Percentiles rank a stretch among this genome's conserved stretches.
These are phyloP conservation scores for Chaetophractus vellerosus DNA, from an alignment of 2,797 vertebrate genomes.

Conservation along the genomic window DNA sequence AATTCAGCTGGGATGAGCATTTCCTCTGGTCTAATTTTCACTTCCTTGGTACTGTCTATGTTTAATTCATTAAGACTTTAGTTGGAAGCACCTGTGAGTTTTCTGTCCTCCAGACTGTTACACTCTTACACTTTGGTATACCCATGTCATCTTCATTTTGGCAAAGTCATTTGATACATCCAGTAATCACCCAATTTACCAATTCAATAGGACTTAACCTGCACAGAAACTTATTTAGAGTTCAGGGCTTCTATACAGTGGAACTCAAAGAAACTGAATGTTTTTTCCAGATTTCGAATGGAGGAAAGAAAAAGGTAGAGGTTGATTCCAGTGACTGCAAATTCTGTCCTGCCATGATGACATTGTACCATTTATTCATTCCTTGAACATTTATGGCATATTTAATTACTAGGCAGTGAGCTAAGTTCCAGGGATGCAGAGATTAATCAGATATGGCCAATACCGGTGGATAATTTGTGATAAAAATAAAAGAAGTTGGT, in stretches of 20 bases:
- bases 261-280: not conserved
- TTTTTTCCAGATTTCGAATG: constrained; percentile 37
- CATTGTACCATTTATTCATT: not conserved
- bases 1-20: constrained; percentile 1
- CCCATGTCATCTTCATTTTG: constrained; percentile 20
- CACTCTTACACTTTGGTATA: not conserved
- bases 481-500: not conserved
- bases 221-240: not conserved
- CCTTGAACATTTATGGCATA: not conserved
- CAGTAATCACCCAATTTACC: not conserved
- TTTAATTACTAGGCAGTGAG: constrained; percentile 10
- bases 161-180: not conserved
- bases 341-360: not conserved
- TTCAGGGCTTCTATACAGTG: not conserved
- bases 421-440: not conserved
- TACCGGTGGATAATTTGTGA: not conserved
- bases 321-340: not conserved
- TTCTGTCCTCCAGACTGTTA: not conserved
- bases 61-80: not conserved
- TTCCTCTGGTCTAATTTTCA: not conserved
- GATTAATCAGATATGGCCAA: not conserved
- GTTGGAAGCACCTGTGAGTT: not conserved
- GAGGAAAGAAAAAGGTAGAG: not conserved
- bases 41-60: not conserved
- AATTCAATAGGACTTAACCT: not conserved